Conservation (phyloP, 2,113 vertebrate genomes). For the Scytalopus superciliaris region DNA sequence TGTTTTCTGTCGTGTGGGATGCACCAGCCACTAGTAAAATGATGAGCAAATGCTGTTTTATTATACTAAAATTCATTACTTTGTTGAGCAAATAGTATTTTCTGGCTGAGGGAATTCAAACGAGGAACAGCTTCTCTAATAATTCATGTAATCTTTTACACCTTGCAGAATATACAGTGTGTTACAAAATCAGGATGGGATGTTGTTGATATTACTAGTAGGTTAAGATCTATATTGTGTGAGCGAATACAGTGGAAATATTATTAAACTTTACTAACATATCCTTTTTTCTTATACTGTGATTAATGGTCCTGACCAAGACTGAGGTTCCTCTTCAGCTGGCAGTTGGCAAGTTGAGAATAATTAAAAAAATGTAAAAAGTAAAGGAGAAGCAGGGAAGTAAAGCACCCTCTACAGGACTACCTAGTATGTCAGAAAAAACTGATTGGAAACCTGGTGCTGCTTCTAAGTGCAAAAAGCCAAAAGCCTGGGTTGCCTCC, state of each 20-base stretch:
- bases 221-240: neutral
- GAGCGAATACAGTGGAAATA: neutral
- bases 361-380: neutral
- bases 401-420: neutral
- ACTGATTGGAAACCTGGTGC: neutral
- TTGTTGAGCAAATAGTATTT: neutral
- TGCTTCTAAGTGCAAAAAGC: neutral
- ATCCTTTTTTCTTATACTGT: neutral
- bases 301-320: neutral
- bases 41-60: neutral
- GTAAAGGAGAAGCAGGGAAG: neutral
- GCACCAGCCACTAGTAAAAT: neutral
- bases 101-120: neutral
- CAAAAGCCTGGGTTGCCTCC: neutral
- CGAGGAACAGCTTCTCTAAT: neutral
- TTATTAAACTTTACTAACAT: neutral
- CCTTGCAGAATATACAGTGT: neutral
- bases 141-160: neutral
- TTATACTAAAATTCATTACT: neutral
- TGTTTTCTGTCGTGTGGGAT: neutral
- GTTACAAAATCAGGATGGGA: neutral
- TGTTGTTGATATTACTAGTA: neutral
- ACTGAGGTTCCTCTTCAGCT: neutral
- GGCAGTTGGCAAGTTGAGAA: neutral
- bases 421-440: neutral